Evolutionary conservation across 2,888 invertebrate genomes (phyloP), one percentile per base, ranked within the genome.

Genomic region (Synergus laeviventris): DNA sequence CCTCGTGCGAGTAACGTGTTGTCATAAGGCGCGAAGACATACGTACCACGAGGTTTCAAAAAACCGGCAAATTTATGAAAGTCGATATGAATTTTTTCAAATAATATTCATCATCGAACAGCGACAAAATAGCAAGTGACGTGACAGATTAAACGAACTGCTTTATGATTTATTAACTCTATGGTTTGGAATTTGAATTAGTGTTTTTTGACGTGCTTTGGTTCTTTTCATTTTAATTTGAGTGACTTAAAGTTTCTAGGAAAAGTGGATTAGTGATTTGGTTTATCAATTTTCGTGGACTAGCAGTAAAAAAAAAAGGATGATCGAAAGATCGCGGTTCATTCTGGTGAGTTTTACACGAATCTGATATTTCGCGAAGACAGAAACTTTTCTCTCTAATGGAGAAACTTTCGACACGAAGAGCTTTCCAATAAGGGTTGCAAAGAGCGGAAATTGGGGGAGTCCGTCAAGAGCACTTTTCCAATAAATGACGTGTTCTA

Each of bases 1-100:
- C 89, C 87, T 90, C 89, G 88, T 74, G 83, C 73, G 81, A 77
- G 73, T 59, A 78, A 79, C 82, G 82, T 78, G 77, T 45, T 77
- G 78, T 80, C 80, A 84, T 83, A 84, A 84, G 82, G 73, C 78
- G 75, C 76, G 64, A 31, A 76, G 45, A 45, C 73, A 9, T 76
- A 76, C 76, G 70, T 70, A 79, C 80, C 82, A 82, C 82, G 82
- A 80, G 81, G 81, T 82, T 61, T 73, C 24, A 16, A 49, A 39
- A 66, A 54, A 74, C 56, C 66, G 21, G 45, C 24, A 66, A 70
- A 14, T 24, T 59, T 1, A 24, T 64, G 39, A 42, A 12, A 21
- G 18, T 21, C 18, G 1, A 42, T 8, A 14, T 64, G 18, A 38
- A 42, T 42, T 42, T 42, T 64, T 7, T 21, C 1, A 24, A 21